A percentile compares a stretch with the other conserved stretches of the same genome.
phyloP scores from a whole-genome alignment of 2,888 invertebrate species.

The Sinohyriopsis cumingii region DNA sequence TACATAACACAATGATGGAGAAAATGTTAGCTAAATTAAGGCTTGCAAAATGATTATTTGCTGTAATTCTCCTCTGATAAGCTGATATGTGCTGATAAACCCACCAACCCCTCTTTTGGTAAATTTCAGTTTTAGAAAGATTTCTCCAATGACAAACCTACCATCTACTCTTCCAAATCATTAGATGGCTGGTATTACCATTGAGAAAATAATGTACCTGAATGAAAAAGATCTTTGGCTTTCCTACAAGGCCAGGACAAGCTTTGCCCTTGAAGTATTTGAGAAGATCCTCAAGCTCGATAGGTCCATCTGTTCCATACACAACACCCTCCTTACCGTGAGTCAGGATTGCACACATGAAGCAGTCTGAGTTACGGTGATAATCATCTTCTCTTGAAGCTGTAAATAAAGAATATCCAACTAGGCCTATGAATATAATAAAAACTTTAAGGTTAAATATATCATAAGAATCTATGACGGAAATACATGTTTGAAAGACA shows the following conservation, averaged over 20 bases:
- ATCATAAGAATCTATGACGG: too few species aligned
- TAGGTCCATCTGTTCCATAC: conserved; percentile 88
- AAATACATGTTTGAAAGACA: too few species aligned
- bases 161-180: not conserved
- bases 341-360: conserved; percentile 87
- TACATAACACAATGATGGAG: too few species aligned
- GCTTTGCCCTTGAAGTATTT: conserved; percentile 78
- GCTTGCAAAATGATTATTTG: too few species aligned
- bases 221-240: conserved; percentile 84
- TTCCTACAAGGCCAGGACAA: conserved; percentile 89
- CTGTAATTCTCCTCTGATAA: too few species aligned
- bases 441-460: too few species aligned
- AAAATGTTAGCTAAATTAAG: too few species aligned
- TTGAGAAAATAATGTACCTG: conserved; percentile 73
- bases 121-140: too few species aligned
- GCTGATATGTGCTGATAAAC: too few species aligned
- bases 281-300: conserved; percentile 85
- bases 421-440: too few species aligned
- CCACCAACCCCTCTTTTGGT: too few species aligned
- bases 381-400: conserved; percentile 85
- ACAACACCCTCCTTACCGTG: conserved; percentile 92
- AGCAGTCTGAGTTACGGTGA: conserved; percentile 87
- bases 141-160: not conserved
- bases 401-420: conserved; percentile 56
- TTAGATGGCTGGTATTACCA: not conserved